phyloP scores from a whole-genome alignment of 1,140 invertebrate species.

The Drosophila persimilis region DNA sequence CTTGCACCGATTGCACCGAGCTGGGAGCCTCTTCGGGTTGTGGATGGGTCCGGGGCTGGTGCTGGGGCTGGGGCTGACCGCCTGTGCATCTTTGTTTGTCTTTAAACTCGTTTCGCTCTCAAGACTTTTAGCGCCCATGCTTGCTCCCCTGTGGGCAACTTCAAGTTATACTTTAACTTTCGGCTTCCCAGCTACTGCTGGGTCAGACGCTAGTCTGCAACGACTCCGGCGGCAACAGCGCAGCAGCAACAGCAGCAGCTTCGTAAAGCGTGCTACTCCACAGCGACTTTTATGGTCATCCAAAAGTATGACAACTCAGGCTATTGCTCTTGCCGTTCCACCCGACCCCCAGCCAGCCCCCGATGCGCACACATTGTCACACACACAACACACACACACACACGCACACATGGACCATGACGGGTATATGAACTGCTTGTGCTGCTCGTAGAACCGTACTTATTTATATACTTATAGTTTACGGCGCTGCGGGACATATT shows the following conservation, averaged over 20 bases:
- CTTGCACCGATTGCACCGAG: background rate
- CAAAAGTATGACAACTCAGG: slow-evolving; percentile 79
- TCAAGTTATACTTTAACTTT: slow-evolving; percentile 63
- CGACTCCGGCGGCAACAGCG: slow-evolving; percentile 5
- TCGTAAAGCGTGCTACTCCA: slow-evolving; percentile 71
- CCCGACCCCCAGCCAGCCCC: background rate
- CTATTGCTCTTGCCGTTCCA: slow-evolving; percentile 66
- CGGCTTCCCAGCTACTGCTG: slow-evolving; percentile 14
- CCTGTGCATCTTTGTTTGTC: slow-evolving; percentile 66
- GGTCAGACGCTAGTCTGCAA: slow-evolving; percentile 17
- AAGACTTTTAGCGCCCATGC: slow-evolving; percentile 59
- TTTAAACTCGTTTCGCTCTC: slow-evolving; percentile 70
- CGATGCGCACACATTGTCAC: slow-evolving; percentile 29
- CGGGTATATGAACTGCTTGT: slow-evolving; percentile 67
- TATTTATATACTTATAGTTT: slow-evolving; percentile 82
- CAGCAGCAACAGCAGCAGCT: slow-evolving; percentile 30
- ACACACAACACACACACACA: slow-evolving; percentile 12
- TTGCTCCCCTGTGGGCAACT: slow-evolving; percentile 62
- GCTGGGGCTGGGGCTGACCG: slow-evolving; percentile 13
- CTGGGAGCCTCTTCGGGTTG: slow-evolving; percentile 8
- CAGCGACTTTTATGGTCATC: slow-evolving; percentile 80
- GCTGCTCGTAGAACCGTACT: slow-evolving; percentile 60
- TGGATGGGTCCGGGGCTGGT: background rate
- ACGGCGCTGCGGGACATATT: slow-evolving; percentile 80
- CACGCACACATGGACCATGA: slow-evolving; percentile 29